These are phyloP conservation scores for Diadumene lineata DNA, from an alignment of 92 coral and sea anemone genomes.

Conservation along the genomic window DNA sequence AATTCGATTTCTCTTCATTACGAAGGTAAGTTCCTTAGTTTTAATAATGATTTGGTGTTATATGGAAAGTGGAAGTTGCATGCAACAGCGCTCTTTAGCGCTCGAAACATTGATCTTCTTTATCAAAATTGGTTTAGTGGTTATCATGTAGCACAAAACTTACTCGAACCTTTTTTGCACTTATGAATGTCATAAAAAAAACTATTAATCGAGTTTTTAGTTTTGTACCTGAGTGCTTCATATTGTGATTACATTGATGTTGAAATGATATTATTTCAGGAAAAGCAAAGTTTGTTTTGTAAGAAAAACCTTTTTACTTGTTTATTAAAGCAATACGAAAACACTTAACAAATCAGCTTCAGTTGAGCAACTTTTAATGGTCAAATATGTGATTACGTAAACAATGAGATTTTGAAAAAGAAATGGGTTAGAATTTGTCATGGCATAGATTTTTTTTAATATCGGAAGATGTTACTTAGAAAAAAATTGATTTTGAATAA, in stretches of 20 bases:
- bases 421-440: background rate
- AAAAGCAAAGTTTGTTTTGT: background rate
- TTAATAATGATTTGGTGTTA: too few relatives aligned
- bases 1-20: constrained; percentile 74
- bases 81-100: background rate
- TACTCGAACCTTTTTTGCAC: too few relatives aligned
- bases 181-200: too few relatives aligned
- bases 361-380: background rate
- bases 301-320: background rate
- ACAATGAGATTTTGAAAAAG: background rate
- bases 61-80: background rate
- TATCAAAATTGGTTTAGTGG: too few relatives aligned
- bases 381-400: background rate
- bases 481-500: too few relatives aligned
- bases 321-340: background rate
- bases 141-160: too few relatives aligned
- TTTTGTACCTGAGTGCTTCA: too few relatives aligned
- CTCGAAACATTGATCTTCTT: background rate
- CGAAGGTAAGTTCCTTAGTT: constrained; percentile 70
- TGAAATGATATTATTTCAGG: background rate
- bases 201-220: too few relatives aligned
- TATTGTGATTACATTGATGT: background rate
- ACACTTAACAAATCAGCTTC: background rate
- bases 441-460: background rate
- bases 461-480: too few relatives aligned